Evolutionary conservation across 2,797 vertebrate species (phyloP).

Genomic region (Percopsis omiscomaycus): DNA sequence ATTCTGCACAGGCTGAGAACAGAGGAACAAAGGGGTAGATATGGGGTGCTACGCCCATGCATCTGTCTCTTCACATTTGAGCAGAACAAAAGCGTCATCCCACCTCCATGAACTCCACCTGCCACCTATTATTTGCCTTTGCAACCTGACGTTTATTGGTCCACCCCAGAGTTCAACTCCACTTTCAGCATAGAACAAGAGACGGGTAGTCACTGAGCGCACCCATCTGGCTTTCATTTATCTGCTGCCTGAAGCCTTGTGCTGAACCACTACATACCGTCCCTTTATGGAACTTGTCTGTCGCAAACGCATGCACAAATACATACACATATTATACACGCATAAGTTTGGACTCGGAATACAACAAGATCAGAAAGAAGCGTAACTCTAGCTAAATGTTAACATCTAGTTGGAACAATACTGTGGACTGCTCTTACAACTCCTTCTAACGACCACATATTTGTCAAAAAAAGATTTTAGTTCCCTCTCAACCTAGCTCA

Average conservation of each 20-base stretch:
- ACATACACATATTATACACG: not conserved
- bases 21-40: constrained; percentile 3
- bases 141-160: constrained; percentile 55
- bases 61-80: constrained; percentile 29
- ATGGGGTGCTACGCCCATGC: constrained; percentile 14
- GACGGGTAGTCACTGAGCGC: constrained; percentile 30
- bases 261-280: constrained; percentile 25
- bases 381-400: constrained; percentile 29
- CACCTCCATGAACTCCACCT: constrained; percentile 49
- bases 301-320: constrained; percentile 7
- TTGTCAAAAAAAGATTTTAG: too few species aligned
- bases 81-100: constrained; percentile 28
- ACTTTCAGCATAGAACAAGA: constrained; percentile 31
- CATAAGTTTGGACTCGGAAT: constrained; percentile 4
- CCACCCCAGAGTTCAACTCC: constrained; percentile 44
- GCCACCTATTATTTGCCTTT: constrained; percentile 48
- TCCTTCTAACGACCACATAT: not conserved
- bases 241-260: constrained; percentile 36
- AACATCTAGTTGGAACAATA: constrained; percentile 20
- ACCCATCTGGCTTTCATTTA: constrained; percentile 61
- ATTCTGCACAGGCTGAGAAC: constrained; percentile 18
- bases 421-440: not conserved
- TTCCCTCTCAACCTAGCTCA: too few species aligned
- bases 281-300: constrained; percentile 18
- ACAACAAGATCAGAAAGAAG: constrained; percentile 23